These are phyloP conservation scores for Rousettus madagascariensis DNA, from an alignment of 2,797 vertebrate species.

Conservation along the genomic window DNA sequence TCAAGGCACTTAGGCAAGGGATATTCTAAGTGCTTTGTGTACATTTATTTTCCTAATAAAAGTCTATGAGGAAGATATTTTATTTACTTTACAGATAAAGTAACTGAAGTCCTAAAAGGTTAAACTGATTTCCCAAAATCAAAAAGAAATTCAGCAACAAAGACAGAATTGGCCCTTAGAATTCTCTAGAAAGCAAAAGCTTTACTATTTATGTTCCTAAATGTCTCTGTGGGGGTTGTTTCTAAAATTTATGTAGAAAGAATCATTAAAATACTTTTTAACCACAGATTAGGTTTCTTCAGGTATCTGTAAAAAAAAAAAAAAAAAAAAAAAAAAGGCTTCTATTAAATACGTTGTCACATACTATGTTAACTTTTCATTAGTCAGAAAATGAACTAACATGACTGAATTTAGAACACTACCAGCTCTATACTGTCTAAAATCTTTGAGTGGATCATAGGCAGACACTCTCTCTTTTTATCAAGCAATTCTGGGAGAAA, in stretches of 20 bases:
- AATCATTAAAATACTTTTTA: background rate
- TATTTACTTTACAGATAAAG: conserved; percentile 31
- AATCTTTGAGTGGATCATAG: background rate
- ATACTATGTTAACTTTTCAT: background rate
- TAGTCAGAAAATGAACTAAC: background rate
- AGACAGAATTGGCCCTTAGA: background rate
- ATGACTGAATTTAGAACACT: background rate
- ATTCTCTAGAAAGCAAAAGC: background rate
- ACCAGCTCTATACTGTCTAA: background rate
- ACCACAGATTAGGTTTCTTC: background rate
- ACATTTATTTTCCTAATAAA: background rate
- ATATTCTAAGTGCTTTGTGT: background rate
- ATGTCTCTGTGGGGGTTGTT: background rate
- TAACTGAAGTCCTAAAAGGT: background rate
- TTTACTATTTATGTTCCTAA: background rate
- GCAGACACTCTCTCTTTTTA: background rate
- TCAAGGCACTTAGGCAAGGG: background rate
- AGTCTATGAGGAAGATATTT: background rate
- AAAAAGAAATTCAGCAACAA: background rate
- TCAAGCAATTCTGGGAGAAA: background rate
- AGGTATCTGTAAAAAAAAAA: background rate
- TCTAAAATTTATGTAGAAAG: background rate
- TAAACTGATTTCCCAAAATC: conserved; percentile 44
- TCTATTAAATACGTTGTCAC: background rate
- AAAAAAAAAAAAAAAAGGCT: background rate